Base-by-base conservation (phyloP, 1,140 invertebrate species). In the Maniola jurtina region DNA sequence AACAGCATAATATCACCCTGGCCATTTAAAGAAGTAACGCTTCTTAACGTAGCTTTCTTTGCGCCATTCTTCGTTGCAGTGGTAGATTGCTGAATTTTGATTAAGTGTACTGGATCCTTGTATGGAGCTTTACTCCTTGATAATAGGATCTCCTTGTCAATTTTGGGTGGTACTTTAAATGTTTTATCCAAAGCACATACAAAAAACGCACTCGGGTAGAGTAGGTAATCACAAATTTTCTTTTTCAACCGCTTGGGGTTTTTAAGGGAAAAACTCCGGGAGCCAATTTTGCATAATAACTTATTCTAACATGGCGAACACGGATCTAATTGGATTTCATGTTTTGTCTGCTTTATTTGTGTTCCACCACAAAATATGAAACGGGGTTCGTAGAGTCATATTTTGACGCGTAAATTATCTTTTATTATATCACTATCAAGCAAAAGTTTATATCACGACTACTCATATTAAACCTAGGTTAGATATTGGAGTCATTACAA, bases 211-310 rank as follows among this genome's bases (percentile, higher is more conserved):
- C 54, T 35, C 6, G 33, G 52, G 62, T 67, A 50, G 65, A 62
- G 65, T 25, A 25, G 25, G 25, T 67, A 61, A 67, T 67, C 59
- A 67, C 65, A 45, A 56, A 69, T 66, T 60, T 66, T 68, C 54
- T 72, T 73, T 72, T 72, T 76, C 59, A 69, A 70, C 61, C 64
- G 64, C 68, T 57, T 65, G 56, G 57, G 55, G 61, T 74, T 78
- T 77, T 76, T 75, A 71, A 73, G 67, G 68, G 64, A 79, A 86
- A 83, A 82, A 86, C 70, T 78, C 70, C 72, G 73, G 50, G 68
- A 80, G 72, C 72, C 74, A 81, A 84, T 85, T 85, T 87, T 83
- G 80, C 81, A 86, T 84, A 83, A 83, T 86, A 80, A 84, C 78
- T 84, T 84, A 80, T 84, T 83, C 80, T 84, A 81, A 81, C 77